Base-by-base conservation (phyloP, 2,113 vertebrate species). In the Oryzias woworae region DNA sequence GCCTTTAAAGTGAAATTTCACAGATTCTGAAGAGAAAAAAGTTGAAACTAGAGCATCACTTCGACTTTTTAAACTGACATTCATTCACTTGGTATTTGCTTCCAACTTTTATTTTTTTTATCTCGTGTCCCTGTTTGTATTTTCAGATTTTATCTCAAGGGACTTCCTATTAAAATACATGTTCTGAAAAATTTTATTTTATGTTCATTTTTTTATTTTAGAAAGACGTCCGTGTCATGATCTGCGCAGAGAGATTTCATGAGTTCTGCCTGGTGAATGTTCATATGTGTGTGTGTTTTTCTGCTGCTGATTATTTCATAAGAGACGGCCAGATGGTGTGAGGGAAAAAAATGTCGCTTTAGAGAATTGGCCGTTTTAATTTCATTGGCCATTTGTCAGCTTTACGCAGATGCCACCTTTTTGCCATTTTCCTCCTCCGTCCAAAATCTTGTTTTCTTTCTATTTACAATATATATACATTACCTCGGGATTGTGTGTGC, bases 241-340 rank as follows among this genome's bases (percentile, higher is more conserved):
- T 36, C 36, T 12, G 36, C 3, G 36, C 45, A 46, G 44, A 16
- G 12, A 16, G 60, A 52, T 28, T 69, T 54, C 7, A 60, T 31
- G 20, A 62, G 57, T 58, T 24, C 57, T 31, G 15, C 46, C 65
- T 51, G 17, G 41, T 45, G 20, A 43, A 51, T 41, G 63, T 55
- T 64, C 23, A 58, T 55, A 55, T 63, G 20, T 44, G 61, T 66
- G 55, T 82, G 62, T 75, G 71, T 84, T 82, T 63, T 62, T 57
- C 48, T 36, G 2, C 69, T 87, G 65, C 55, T 80, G 66, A 74
- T 74, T 85, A 74, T 80, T 78, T 82, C 75, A 82, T 63, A 51
- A 22, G 47, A 50, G 55, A 59, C 12, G 48, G 73, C 67, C 85
- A 87, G 84, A 84, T 89, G 84, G 52, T 63, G 49, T 49, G 43